Conservation (phyloP, 1,140 invertebrate species). For the Drosophila truncata region DNA sequence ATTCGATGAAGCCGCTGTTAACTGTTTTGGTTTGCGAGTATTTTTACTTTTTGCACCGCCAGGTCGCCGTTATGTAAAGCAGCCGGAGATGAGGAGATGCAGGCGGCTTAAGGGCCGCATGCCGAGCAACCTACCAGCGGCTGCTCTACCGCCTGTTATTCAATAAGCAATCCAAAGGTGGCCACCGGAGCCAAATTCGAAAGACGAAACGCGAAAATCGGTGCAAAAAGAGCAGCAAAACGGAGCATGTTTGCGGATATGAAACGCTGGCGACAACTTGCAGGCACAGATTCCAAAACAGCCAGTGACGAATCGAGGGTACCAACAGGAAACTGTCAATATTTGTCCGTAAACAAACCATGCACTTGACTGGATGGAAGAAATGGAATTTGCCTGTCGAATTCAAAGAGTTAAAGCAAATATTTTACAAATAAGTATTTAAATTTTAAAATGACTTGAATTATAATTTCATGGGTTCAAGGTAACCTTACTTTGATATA, state of each 20-base stretch:
- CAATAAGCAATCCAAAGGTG: constrained; percentile 54
- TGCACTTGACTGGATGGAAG: background rate
- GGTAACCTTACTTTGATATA: no score
- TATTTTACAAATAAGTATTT: background rate
- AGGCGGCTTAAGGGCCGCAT: constrained; percentile 49
- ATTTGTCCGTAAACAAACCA: constrained; percentile 10
- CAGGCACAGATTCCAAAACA: constrained; percentile 8
- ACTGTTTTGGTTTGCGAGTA: constrained; percentile 37
- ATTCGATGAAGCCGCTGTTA: constrained; percentile 62
- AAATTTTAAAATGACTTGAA: no score
- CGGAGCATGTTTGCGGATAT: constrained; percentile 72
- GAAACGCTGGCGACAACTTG: constrained; percentile 37
- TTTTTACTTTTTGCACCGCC: constrained; percentile 60
- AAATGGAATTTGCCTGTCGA: background rate
- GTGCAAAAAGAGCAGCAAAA: constrained; percentile 43
- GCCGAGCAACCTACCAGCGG: constrained; percentile 17
- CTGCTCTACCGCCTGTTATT: constrained; percentile 49
- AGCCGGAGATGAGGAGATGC: constrained; percentile 49
- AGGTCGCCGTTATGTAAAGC: constrained; percentile 64
- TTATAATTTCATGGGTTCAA: background rate
- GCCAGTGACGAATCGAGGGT: constrained; percentile 12
- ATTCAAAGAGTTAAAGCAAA: background rate
- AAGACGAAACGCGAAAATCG: constrained; percentile 18
- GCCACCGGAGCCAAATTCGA: constrained; percentile 26
- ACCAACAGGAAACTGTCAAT: constrained; percentile 34